Base-by-base conservation (phyloP, 2,113 vertebrate genomes). In the Pseudolaguvia tuberculata region DNA sequence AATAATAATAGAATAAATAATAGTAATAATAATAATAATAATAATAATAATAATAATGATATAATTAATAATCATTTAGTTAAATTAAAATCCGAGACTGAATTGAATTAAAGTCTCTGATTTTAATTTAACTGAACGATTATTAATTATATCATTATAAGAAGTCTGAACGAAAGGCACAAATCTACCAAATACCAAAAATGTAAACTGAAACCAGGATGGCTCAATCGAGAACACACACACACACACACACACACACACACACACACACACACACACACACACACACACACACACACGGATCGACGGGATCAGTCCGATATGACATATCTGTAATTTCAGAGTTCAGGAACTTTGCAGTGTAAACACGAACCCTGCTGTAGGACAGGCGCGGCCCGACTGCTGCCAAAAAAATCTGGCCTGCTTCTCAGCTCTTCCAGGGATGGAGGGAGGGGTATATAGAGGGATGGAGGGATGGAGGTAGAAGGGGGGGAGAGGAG, bases 301-400 rank as follows among this genome's bases (percentile, higher is more conserved):
- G 45, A 25, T 67, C 42, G 29, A 7, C 21, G 47, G 80, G 67
- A 83, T 78, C 79, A 2, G 72, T 86, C 81, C 80, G 81, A 88
- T 87, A 87, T 82, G 78, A 86, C 69, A 76, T 87, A 89, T 88
- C 84, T 85, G 90, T 92, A 92, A 93, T 92, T 92, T 91, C 92
- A 93, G 93, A 93, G 87, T 72, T n/a, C 82, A 91, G 87, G 90
- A 86, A 91, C 91, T 51, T 68, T 85, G 85, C 66, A 88, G 84
- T 86, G 78, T 97, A 96, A 98, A 97, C 94, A 96, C 83, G 82
- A 83, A 72, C 81, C 75, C 84, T 86, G 85, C 86, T 86, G 81
- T 84, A 84, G 82, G 88, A 84, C 1, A 87, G 91, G 90, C 91
- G 88, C 61, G 73, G 76, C 82, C 67, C 62, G 83, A 85, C 88